Evolutionary conservation across 2,113 vertebrate genomes (phyloP).

Genomic region (Felis catus): DNA sequence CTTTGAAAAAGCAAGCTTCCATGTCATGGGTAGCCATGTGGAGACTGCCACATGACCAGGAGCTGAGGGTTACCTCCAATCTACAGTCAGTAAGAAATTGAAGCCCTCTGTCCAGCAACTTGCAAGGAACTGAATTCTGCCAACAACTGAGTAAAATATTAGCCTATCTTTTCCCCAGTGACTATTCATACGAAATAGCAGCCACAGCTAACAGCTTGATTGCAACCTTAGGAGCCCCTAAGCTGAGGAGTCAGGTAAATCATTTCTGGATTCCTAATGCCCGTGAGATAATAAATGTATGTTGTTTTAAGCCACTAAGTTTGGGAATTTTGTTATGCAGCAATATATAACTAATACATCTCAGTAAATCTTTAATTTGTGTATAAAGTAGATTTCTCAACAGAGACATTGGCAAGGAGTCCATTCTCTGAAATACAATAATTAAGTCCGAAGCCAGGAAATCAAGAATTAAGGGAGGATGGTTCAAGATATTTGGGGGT

Average conservation of each 20-base stretch:
- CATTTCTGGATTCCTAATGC: not conserved
- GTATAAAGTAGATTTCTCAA: not conserved
- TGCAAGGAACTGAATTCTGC: not conserved
- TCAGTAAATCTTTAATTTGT: not conserved
- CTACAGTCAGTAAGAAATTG: not conserved
- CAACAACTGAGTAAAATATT: not conserved
- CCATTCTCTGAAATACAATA: not conserved
- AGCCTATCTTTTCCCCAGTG: not conserved
- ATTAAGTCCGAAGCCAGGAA: not conserved
- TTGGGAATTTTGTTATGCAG: not conserved
- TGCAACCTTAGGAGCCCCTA: not conserved
- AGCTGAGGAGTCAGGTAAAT: not conserved
- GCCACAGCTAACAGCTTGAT: not conserved
- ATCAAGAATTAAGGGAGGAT: not conserved
- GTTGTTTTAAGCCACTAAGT: not conserved
- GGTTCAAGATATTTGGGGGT: not conserved
- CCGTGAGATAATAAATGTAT: not conserved
- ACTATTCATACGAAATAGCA: rapidly evolving
- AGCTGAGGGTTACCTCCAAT: not conserved
- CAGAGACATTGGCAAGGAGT: not conserved
- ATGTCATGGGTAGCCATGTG: not conserved
- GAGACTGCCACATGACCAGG: not conserved
- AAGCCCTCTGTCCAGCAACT: not conserved
- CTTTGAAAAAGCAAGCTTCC: not conserved
- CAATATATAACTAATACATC: not conserved